Evolutionary conservation across 1,140 invertebrate genomes (phyloP), one percentile per base, ranked within the genome.

Genomic region (Pseudomyrmex sp.): DNA sequence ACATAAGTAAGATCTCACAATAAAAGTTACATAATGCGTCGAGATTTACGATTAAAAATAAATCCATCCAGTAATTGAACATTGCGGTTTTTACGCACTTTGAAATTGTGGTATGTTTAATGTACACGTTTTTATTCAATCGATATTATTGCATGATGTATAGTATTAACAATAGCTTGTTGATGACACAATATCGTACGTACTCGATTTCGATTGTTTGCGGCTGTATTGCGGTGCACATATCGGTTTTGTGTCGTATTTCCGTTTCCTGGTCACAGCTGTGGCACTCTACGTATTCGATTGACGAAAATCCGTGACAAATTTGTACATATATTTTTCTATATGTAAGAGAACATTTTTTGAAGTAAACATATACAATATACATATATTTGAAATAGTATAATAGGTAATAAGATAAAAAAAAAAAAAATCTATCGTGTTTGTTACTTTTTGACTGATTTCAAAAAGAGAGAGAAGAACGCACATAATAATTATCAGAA

Each of bases 201-300:
- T 23, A 48, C 23, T 48, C 70, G 52, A 79, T 79, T 69, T 70
- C 54, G 66, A 80, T 61, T 70, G 76, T 80, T 70, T 59, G 54
- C 12, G 44, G 52, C 76, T 52, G n/a, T 54, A 59, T 23, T 59
- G 54, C 10, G 15, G 13, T 54, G 46, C 46, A 69, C 18, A 54
- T 35, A 79, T 79, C 35, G 63, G 52, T 59, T 79, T 79, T 59
- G 76, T 58, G 46, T 79, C 18, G 58, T 59, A 70, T 79, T 79
- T 59, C 76, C 20, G 54, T 70, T 79, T 69, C 7, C 35, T 26
- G 63, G 35, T 70, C 46, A 15, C 35, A 79, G 20, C 15, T 70
- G 18, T 58, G 2, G 44, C 50, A 23, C 26, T 7, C 8, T 65
- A 44, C 26, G 62, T 48, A 26, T 52, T 77, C 12, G 3, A 4